Evolutionary conservation across 1,140 invertebrate species (phyloP).

Genomic region (Pseudomyrmex flavicornis): DNA sequence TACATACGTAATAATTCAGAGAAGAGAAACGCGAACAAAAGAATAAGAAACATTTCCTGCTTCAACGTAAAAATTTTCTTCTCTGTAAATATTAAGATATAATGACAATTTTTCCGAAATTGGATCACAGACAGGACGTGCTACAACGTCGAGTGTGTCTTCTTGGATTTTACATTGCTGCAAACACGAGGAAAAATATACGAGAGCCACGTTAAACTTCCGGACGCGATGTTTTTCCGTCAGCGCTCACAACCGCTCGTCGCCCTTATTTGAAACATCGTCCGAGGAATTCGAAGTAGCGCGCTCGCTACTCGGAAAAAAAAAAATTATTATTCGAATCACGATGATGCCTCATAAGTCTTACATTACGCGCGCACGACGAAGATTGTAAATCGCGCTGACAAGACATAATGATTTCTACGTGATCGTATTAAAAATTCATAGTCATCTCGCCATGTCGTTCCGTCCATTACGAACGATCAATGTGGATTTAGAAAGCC

Average conservation of each 20-base stretch:
- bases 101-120: neutral
- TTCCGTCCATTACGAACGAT: constrained; percentile 54
- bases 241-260: neutral
- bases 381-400: constrained; percentile 72
- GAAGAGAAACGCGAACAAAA: too few species aligned
- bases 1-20: too few species aligned
- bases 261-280: constrained; percentile 51
- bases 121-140: neutral
- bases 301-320: neutral
- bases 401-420: constrained; percentile 71
- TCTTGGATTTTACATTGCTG: constrained; percentile 6
- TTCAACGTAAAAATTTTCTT: constrained; percentile 6
- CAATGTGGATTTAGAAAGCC: constrained; percentile 45
- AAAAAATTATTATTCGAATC: constrained; percentile 63
- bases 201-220: constrained; percentile 17
- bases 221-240: constrained; percentile 45
- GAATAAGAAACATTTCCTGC: neutral
- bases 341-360: constrained; percentile 68
- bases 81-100: neutral
- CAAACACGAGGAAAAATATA: constrained; percentile 6
- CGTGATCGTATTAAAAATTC: constrained; percentile 72
- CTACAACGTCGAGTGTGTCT: neutral
- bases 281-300: constrained; percentile 32
- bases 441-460: constrained; percentile 49
- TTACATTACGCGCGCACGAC: constrained; percentile 67